Conservation (phyloP, 2,888 invertebrate genomes). For the Scaptomyza tumidula region DNA sequence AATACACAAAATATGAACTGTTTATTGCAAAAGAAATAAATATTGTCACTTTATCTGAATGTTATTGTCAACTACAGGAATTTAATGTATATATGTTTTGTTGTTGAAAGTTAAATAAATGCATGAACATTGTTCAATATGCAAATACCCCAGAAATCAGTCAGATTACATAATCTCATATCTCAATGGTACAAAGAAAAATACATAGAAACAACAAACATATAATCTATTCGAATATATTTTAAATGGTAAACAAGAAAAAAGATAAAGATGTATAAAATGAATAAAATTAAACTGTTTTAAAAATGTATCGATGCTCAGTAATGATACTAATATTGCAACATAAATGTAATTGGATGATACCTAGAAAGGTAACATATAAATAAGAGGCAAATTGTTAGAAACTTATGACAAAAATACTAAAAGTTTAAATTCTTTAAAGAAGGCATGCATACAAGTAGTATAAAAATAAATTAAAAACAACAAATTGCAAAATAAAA, state of each 20-base stretch:
- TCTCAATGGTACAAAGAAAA: slow-evolving; percentile 26
- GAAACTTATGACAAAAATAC: too few species aligned
- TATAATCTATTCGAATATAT: background rate
- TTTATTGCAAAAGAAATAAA: slow-evolving; percentile 23
- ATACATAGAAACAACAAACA: background rate
- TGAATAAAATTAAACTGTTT: background rate
- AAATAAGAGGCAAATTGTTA: background rate
- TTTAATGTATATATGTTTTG: slow-evolving; percentile 40
- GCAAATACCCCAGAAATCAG: slow-evolving; percentile 20
- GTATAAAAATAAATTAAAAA: too few species aligned
- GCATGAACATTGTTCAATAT: background rate
- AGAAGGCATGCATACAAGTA: too few species aligned
- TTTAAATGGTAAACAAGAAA: background rate
- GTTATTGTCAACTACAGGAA: slow-evolving; percentile 59
- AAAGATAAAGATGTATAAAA: background rate
- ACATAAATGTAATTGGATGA: background rate
- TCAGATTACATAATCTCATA: slow-evolving; percentile 17
- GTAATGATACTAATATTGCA: background rate
- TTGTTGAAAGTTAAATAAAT: slow-evolving; percentile 5
- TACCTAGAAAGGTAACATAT: background rate
- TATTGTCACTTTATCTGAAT: slow-evolving; percentile 40
- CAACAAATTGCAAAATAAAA: slow-evolving; percentile 12
- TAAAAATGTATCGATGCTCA: background rate
- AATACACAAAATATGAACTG: slow-evolving; percentile 7
- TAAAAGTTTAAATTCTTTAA: too few species aligned